Base-by-base conservation (phyloP, 2,113 vertebrate species). In the Cryptomyrus ogoouensis region DNA sequence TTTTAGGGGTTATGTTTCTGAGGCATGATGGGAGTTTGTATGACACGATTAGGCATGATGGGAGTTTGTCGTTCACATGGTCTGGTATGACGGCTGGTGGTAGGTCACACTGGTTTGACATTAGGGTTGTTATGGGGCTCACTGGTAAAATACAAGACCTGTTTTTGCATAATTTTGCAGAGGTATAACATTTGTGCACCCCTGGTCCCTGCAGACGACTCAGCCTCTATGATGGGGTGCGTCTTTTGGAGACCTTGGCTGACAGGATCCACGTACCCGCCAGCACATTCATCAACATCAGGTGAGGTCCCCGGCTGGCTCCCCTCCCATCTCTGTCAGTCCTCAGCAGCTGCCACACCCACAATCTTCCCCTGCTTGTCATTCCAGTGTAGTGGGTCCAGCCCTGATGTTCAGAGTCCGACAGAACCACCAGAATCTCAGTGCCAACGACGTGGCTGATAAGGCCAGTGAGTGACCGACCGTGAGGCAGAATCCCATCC, bases 401-500 rank as follows among this genome's bases (percentile, higher is more conserved):
- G 96, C 97, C 0, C 93, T 98, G 91, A 98, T 96, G n/a, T 98
- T 98, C 94, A 95, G 96, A 84, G 93, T 98, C 93, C 94, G 93
- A 80, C 97, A 98, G 39, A 98, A 98, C 91, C 92, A 95, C n/a
- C 97, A 97, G 91, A 99, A 98, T 94, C 92, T 97, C 88, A 97
- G 96, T 0, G 93, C 97, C 3, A 95, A 91, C 0, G 96, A 97
- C 0, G 95, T 96, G 88, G 96, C 97, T 5, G 91, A 93, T 50
- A 96, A 95, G 92, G 97, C 98, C 8, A 96, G 98, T 99, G 93
- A 94, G 95, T 94, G 70, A 77, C 77, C 42, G 44, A 21, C 27
- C n/a, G 50, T 27, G 53, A 56, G 24, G 19, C 19, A n/a, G 19
- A 46, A 19, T 1, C 39, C 80, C 39, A 2, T 24, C 88, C 10